Conservation (phyloP, 1,140 invertebrate species). For the Tetramorium alpestre region DNA sequence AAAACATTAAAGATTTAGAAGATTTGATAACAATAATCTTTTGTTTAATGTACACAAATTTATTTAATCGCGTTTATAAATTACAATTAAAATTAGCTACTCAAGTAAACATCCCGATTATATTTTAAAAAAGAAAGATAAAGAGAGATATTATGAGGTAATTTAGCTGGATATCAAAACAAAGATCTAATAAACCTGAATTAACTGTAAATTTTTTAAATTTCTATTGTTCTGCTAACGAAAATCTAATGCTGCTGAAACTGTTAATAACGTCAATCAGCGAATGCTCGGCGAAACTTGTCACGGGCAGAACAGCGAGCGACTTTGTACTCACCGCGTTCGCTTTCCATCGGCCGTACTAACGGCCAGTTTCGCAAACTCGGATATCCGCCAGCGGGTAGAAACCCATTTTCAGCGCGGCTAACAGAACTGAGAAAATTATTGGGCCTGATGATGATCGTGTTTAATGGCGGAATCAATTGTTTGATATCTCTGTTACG, state of each 20-base stretch:
- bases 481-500: slow-evolving; percentile 70
- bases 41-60: background rate
- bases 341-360: slow-evolving; percentile 25
- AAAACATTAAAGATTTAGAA: background rate
- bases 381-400: slow-evolving; percentile 71
- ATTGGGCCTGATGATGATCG: slow-evolving; percentile 50
- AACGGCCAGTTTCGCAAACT: slow-evolving; percentile 69
- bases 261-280: background rate
- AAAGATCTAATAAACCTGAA: no score
- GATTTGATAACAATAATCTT: background rate
- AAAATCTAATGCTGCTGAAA: slow-evolving; percentile 14
- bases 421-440: slow-evolving; percentile 54
- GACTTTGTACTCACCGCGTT: slow-evolving; percentile 20
- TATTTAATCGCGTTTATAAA: background rate
- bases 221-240: background rate
- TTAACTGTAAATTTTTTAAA: background rate
- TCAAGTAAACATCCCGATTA: background rate
- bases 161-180: background rate
- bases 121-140: background rate
- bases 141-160: background rate
- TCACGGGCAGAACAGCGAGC: background rate
- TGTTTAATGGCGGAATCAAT: slow-evolving; percentile 59
- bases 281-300: background rate
- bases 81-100: no score
- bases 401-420: slow-evolving; percentile 49